Conservation (phyloP, 2,113 vertebrate genomes). For the Empidonax traillii region DNA sequence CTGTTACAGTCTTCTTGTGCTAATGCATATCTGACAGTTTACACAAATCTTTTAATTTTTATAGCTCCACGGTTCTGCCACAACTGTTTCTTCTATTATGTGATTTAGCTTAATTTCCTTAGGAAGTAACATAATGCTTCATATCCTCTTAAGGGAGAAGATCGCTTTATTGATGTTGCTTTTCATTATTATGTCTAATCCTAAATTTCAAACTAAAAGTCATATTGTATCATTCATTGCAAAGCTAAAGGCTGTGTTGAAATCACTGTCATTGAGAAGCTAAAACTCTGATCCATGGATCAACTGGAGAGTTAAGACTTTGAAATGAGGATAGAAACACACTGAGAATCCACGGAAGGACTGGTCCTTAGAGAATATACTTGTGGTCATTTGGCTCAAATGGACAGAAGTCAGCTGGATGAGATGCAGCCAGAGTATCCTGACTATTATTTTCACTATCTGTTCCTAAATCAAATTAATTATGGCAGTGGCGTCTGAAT, state of each 20-base stretch:
- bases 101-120: neutral
- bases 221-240: fast-evolving
- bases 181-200: neutral
- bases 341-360: neutral
- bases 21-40: neutral
- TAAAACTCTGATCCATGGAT: neutral
- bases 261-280: neutral
- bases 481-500: neutral
- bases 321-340: neutral
- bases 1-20: neutral
- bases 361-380: neutral
- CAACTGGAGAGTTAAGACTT: neutral
- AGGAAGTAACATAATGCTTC: neutral
- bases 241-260: neutral
- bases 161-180: neutral
- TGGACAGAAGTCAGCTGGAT: neutral
- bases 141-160: neutral
- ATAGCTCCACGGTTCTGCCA: neutral
- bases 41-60: neutral
- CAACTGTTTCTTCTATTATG: neutral
- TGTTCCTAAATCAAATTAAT: neutral
- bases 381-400: neutral
- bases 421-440: neutral
- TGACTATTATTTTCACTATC: neutral
- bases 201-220: neutral